Base-by-base conservation (phyloP, 2,797 vertebrate species). In the Pseudopleuronectes americanus region DNA sequence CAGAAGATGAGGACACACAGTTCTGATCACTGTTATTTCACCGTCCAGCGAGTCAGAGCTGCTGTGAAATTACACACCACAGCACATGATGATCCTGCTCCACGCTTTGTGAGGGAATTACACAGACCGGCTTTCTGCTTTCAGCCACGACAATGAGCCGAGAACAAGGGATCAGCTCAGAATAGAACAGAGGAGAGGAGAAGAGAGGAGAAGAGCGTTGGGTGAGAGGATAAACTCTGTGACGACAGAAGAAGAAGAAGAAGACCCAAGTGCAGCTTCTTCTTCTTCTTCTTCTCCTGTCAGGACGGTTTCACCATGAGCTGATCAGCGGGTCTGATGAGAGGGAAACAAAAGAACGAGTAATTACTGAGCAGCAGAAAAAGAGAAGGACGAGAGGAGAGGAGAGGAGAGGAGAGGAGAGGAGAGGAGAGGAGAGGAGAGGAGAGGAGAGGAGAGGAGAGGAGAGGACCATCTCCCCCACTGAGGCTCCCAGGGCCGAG, bases 11-110 rank as follows among this genome's bases (percentile, higher is more conserved):
- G 68, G 66, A 59, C 8, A 23, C 36, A 54, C 55, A 31, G 22
- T 53, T n/a, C 51, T 74, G 76, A 77, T 79, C 41, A 81, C 70
- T 77, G 60, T 86, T 81, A 85, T 82, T 79, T 79, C 58, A 59
- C 68, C 71, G 55, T 78, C 64, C 23, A 10, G 12, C 0, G 17
- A 76, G 49, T 66, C 59, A 61, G 68, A 74, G 5, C 17, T 36
- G 1, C 58, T 0, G 64, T 64, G 53, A 80, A 81, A 78, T 80
- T 76, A 75, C 28, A 75, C 64, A 2, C 47, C 47, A 67, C 2
- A 57, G 21, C 23, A 23, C 47, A 43, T 62, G 38, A 52, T 54
- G 31, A 59, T 57, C 69, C 68, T 60, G 52, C 64, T n/a, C 0
- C 4, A 12, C 52, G 53, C 45, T 45, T 19, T 16, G 31, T 31